Base-by-base conservation (phyloP, 2,888 invertebrate genomes). In the Escarpia spicata region DNA sequence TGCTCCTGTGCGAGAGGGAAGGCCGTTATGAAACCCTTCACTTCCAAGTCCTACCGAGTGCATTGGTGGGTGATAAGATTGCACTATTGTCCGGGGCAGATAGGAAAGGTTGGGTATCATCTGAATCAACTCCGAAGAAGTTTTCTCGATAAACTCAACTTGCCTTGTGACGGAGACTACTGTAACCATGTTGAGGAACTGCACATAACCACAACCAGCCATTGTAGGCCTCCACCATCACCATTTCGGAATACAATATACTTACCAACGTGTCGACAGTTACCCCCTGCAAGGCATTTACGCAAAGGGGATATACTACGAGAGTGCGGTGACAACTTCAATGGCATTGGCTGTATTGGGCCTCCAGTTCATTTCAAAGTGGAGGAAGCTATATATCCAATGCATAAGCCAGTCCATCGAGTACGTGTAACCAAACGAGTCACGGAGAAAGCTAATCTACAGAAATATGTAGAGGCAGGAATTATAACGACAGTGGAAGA, bases 171-270 rank as follows among this genome's bases (percentile, higher is more conserved):
- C 10, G 52, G 52, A 52, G 52, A 52, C 52, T 52, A 52, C 0
- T 91, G 91, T 45, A 43, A 91, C 91, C 91, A 91, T n/a, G 91
- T 91, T 12, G 91, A 91, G 3, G 45, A 45, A 52, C n/a, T 91
- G 52, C 91, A 91, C 52, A 4, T 10, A 45, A n/a, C 44, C 91
- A 26, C 12, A 91, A 10, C 43, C 44, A 91, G 91, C 52, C 45
- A 91, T n/a, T 91, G 91, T n/a, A 91, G 91, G 6, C 52, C 45
- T 45, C 19, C 91, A 45, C 45, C 52, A 12, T 91, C 91, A 15
- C 91, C 45, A 91, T 45, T 52, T 26, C 15, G 26, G 75, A 75
- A 45, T n/a, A 0, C 90, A 92, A 90, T 90, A 37, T 10, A 10
- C 26, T 9, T 37, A 90, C 43, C 37, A 12, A 37, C 0, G 31